These are phyloP conservation scores for Chaetogeoica ovagalla DNA, from an alignment of 2,888 invertebrate genomes.

Conservation along the genomic window DNA sequence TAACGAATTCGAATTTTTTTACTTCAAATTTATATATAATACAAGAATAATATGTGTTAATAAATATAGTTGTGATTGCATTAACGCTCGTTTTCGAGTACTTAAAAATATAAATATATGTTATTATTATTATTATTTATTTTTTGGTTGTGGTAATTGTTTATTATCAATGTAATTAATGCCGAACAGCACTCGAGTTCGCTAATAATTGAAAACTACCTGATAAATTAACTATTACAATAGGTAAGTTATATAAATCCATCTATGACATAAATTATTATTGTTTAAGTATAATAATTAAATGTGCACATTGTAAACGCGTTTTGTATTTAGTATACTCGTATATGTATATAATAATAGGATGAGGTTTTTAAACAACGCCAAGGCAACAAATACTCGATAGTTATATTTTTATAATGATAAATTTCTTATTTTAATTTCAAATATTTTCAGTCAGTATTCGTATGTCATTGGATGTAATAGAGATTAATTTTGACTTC, in stretches of 20 bases:
- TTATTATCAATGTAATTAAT: neutral
- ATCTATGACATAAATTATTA: neutral
- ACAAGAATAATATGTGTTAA: too few species aligned
- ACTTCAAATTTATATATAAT: too few species aligned
- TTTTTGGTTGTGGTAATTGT: neutral
- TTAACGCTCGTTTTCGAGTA: neutral
- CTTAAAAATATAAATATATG: neutral
- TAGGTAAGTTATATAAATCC: constrained; percentile 3
- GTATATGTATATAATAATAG: neutral
- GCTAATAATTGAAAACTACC: neutral
- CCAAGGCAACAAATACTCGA: too few species aligned
- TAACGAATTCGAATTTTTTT: too few species aligned
- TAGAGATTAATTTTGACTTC: too few species aligned
- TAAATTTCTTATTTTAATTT: too few species aligned
- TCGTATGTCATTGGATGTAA: too few species aligned
- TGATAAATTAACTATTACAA: neutral
- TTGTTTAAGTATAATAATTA: neutral
- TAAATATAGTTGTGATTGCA: too few species aligned
- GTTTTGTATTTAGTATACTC: neutral
- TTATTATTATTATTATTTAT: neutral
- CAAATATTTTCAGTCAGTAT: too few species aligned
- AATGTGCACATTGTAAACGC: neutral
- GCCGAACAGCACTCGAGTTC: neutral
- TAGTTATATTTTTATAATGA: too few species aligned
- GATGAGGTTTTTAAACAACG: neutral